A percentile compares a stretch with the other conserved stretches of the same genome.
phyloP scores from a whole-genome alignment of 2,113 vertebrate genomes.

The Columba livia region DNA sequence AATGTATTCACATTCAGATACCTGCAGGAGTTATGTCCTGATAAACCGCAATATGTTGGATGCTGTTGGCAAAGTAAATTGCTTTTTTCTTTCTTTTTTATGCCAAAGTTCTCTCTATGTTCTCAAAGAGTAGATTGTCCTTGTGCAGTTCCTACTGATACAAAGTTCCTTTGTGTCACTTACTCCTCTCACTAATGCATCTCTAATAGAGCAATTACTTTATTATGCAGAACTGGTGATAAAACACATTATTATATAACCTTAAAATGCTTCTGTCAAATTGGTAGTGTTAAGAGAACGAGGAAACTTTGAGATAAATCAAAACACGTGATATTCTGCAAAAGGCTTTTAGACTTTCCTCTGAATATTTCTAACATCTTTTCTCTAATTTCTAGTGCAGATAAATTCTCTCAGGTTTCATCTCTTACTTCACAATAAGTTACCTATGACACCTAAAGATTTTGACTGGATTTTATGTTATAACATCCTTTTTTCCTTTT shows the following conservation, averaged over 20 bases:
- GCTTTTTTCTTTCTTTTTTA: neutral
- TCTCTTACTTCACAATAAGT: slow-evolving; percentile 47
- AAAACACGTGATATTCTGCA: slow-evolving; percentile 44
- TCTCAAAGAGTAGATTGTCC: slow-evolving; percentile 44
- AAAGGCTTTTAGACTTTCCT: slow-evolving; percentile 40
- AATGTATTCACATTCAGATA: neutral
- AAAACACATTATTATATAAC: slow-evolving; percentile 49
- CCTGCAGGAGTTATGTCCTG: neutral
- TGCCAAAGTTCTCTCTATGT: neutral
- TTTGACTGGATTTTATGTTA: slow-evolving; percentile 22
- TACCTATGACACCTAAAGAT: slow-evolving; percentile 39
- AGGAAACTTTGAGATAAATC: slow-evolving; percentile 60
- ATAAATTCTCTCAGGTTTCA: slow-evolving; percentile 53
- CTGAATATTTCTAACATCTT: slow-evolving; percentile 45
- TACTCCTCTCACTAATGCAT: slow-evolving; percentile 63
- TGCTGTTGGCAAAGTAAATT: slow-evolving; percentile 25
- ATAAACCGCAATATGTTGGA: neutral
- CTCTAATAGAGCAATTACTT: slow-evolving; percentile 67
- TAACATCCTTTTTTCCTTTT: neutral
- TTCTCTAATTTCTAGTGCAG: slow-evolving; percentile 51
- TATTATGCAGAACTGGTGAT: slow-evolving; percentile 47
- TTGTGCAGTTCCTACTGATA: slow-evolving; percentile 38
- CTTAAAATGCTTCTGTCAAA: slow-evolving; percentile 64
- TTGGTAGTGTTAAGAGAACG: slow-evolving; percentile 45
- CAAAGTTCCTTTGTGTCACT: slow-evolving; percentile 52